Evolutionary conservation across 1,140 invertebrate genomes (phyloP).

Genomic region (Trichoplusia ni): DNA sequence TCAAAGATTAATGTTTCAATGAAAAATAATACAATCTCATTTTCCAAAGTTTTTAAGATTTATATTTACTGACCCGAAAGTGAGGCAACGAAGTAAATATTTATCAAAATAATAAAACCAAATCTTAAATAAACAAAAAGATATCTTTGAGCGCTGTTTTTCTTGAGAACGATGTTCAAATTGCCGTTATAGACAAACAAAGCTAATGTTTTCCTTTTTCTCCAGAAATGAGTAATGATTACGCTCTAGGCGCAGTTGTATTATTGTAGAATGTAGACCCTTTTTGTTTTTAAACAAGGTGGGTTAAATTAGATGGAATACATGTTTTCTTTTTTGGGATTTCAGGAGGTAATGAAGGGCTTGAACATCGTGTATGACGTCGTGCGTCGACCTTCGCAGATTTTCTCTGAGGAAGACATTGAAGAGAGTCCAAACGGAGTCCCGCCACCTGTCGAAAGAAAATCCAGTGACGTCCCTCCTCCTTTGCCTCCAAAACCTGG

Average conservation of each 20-base stretch:
- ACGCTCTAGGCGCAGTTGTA: conserved; percentile 41
- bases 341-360: conserved; percentile 90
- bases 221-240: conserved; percentile 61
- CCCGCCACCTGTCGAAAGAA: conserved; percentile 57
- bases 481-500: conserved; percentile 71
- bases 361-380: conserved; percentile 90
- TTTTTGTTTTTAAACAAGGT: conserved; percentile 31
- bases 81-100: no score
- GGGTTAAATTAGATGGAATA: conserved; percentile 34
- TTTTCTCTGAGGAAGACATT: conserved; percentile 82
- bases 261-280: conserved; percentile 37
- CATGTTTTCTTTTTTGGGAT: conserved; percentile 46
- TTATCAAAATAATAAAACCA: neutral
- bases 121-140: neutral
- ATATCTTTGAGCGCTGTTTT: neutral
- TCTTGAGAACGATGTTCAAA: conserved; percentile 45
- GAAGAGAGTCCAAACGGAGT: conserved; percentile 39
- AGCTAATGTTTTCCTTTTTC: conserved; percentile 44
- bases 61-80: no score
- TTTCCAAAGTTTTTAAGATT: no score
- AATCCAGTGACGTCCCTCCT: conserved; percentile 66
- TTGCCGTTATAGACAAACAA: conserved; percentile 50
- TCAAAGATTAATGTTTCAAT: no score
- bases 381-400: conserved; percentile 87
- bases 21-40: no score